Conservation (phyloP, 2,888 invertebrate species). For the Rhodophaea formosa region DNA sequence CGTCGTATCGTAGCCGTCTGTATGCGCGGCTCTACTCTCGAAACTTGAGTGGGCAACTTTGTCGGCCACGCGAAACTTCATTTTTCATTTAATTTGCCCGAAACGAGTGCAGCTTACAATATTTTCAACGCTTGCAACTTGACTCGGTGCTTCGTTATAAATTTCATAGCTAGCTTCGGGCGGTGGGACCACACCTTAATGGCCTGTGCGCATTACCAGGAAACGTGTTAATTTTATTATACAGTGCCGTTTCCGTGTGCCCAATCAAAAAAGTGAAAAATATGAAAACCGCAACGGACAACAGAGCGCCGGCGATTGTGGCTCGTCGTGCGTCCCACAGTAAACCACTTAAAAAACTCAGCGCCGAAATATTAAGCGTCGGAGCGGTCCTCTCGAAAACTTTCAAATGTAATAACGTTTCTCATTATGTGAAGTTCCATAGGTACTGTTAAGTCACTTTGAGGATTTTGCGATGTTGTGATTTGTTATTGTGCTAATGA, state of each 20-base stretch:
- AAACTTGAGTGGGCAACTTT: conserved; percentile 76
- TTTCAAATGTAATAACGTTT: conserved; percentile 13
- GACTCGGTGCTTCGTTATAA: conserved; percentile 68
- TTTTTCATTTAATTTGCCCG: conserved; percentile 79
- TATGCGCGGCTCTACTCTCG: conserved; percentile 45
- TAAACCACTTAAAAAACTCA: conserved; percentile 24
- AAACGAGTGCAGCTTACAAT: conserved; percentile 78
- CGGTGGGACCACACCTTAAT: conserved; percentile 26
- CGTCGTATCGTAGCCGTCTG: conserved; percentile 34
- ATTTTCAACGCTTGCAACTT: conserved; percentile 76
- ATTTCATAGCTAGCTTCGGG: conserved; percentile 61
- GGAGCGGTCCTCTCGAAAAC: conserved; percentile 6
- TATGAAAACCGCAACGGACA: no score
- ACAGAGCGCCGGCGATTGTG: no score
- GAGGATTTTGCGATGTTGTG: conserved; percentile 2
- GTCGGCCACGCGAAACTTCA: conserved; percentile 71
- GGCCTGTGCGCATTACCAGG: no score
- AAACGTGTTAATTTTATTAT: no score
- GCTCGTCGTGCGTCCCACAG: conserved; percentile 5
- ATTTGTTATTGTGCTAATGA: conserved; percentile 20
- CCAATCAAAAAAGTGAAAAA: no score
- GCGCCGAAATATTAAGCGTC: conserved; percentile 7
- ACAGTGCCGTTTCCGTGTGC: no score
- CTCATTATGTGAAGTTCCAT: neutral
- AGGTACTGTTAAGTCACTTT: conserved; percentile 3